A percentile compares a stretch with the other conserved stretches of the same genome.
These are phyloP conservation scores for Diabrotica virgifera DNA, from an alignment of 1,140 invertebrate species.

Conservation along the genomic window DNA sequence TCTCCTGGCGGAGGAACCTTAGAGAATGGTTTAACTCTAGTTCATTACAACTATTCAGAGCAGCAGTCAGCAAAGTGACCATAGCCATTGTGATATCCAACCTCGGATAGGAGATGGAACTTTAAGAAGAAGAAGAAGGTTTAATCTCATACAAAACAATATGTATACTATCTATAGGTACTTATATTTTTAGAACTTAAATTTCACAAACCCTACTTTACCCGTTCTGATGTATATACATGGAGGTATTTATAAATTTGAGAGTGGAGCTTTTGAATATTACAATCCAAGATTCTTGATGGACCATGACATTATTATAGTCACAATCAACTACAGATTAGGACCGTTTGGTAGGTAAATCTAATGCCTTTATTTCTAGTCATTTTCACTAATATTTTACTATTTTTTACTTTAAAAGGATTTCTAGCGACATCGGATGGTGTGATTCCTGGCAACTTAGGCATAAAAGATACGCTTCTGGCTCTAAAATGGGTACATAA, in stretches of 20 bases:
- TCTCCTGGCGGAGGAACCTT: no score
- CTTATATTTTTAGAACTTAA: no score
- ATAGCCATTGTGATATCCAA: no score
- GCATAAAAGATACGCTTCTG: conserved; percentile 5
- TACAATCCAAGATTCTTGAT: conserved; percentile 48
- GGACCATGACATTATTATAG: conserved; percentile 51
- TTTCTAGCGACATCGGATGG: conserved; percentile 17
- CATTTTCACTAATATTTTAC: neutral
- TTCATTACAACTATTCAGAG: no score
- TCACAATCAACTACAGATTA: conserved; percentile 58
- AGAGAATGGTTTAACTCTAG: no score
- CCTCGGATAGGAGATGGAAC: no score
- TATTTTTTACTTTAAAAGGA: neutral
- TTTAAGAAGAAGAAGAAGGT: no score
- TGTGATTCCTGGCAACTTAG: conserved; percentile 12
- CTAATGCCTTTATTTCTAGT: no score
- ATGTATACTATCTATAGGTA: no score
- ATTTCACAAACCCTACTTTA: neutral
- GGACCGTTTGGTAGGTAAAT: conserved; percentile 46
- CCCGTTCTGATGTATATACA: conserved; percentile 24
- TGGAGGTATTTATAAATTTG: conserved; percentile 20
- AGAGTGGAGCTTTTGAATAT: conserved; percentile 9
- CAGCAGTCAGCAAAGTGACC: no score
- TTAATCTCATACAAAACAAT: no score
- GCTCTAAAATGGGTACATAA: conserved; percentile 11